Base-by-base conservation (phyloP, 2,888 invertebrate species). In the Drosophila neonasuta region DNA sequence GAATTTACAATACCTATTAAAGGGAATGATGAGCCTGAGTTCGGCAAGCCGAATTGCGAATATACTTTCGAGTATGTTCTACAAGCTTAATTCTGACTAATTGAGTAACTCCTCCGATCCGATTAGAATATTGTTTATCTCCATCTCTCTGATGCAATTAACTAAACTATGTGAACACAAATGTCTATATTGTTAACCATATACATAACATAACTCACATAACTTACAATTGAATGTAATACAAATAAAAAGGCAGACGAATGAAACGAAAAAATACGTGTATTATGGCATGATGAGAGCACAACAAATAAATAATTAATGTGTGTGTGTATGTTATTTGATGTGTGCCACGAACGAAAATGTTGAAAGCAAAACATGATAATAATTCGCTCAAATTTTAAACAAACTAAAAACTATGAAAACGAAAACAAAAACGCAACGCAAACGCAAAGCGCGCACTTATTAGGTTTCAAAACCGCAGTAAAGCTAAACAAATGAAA, bases 391-490 rank as follows among this genome's bases (percentile, higher is more conserved):
- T 71, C 55, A 65, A 70, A 72, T 51, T 46, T 17, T 24, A 32
- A 44, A 29, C 30, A 63, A 62, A 13, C 10, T 24, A 32, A 34
- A 45, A 55, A 36, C 9, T 7, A 24, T 24, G 24, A 54, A 42
- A 36, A 20, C 20, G 2, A 36, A 36, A 36, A 13, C 13, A 13
- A 13, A 13, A 13, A 13, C 13, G 13, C 13, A 13, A 13, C 13
- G 13, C 13, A 13, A 13, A 60, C 57, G 44, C 48, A 64, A 63
- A 52, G 54, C 39, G 63, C 67, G 76, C 78, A 71, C 82, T 77
- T 71, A 66, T 63, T 77, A 77, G 87, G 85, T 82, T 82, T 77
- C 75, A 77, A 79, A 75, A 79, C 72, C 82, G 72, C 77, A 77
- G 56, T 59, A 61, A 66, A 73, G 55, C 65, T 69, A 68, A 77